These are phyloP conservation scores for Sminthopsis crassicaudata DNA, from an alignment of 2,113 vertebrate species.

Conservation along the genomic window DNA sequence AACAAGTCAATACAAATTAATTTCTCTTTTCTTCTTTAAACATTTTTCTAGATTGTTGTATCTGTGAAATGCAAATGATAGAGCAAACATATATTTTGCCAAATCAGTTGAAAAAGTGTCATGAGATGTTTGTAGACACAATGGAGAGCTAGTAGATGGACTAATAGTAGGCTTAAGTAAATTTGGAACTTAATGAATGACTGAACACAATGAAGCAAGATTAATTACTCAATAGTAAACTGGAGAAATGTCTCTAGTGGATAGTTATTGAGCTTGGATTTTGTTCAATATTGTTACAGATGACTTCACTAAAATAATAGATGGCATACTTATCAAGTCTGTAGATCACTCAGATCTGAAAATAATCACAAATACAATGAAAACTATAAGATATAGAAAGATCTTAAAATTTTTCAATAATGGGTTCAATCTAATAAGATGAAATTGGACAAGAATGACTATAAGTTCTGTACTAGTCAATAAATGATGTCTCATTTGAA, in stretches of 20 bases:
- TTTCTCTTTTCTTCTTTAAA: not conserved
- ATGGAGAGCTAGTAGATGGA: not conserved
- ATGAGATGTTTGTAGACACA: not conserved
- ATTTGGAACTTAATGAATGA: not conserved
- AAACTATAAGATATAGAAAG: not conserved
- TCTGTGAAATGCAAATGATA: not conserved
- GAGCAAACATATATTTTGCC: not conserved
- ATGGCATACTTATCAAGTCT: not conserved
- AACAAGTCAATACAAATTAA: not conserved
- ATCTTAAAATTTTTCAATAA: not conserved
- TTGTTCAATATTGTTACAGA: not conserved
- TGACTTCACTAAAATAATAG: not conserved
- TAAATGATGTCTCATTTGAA: not conserved
- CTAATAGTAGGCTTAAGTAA: not conserved
- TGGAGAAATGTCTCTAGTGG: not conserved
- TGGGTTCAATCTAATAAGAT: not conserved
- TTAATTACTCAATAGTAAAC: not conserved
- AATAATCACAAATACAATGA: not conserved
- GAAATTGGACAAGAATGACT: not conserved
- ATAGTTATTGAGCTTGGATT: not conserved
- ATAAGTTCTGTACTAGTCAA: not conserved
- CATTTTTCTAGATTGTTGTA: not conserved
- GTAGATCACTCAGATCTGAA: not conserved
- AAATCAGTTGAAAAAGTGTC: not conserved
- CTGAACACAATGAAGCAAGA: not conserved